Conservation (phyloP, 1,140 invertebrate species). For the Gerris buenoi region DNA sequence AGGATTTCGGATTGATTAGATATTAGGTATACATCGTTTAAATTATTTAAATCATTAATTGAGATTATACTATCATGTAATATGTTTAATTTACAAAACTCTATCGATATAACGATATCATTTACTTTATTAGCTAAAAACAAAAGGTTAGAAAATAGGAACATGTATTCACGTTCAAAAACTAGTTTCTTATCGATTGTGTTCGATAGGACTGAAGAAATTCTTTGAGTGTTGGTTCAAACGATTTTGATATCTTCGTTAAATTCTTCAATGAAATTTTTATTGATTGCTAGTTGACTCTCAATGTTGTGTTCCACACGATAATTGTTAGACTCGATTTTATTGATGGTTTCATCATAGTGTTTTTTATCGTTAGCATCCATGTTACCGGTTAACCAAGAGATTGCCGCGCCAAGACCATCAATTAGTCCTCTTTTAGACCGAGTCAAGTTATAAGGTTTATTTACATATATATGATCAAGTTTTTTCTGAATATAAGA, state of each 20-base stretch:
- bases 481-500: neutral
- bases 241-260: neutral
- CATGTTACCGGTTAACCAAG: conserved; percentile 7
- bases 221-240: neutral
- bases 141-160: neutral
- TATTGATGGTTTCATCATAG: neutral
- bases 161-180: neutral
- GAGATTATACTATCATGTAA: neutral
- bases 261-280: conserved; percentile 4
- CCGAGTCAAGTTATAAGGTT: neutral
- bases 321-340: conserved; percentile 2
- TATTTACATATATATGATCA: neutral
- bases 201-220: neutral
- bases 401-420: neutral
- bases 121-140: neutral
- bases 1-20: neutral
- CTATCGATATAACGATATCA: neutral
- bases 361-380: conserved; percentile 4
- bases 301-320: conserved; percentile 1
- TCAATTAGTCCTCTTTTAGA: neutral
- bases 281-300: neutral
- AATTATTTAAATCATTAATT: neutral
- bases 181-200: neutral
- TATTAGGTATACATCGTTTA: neutral
- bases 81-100: conserved; percentile 4